A percentile compares a stretch with the other conserved stretches of the same genome.
Conservation (phyloP, 53 echinoderm and acorn worm genomes). For the Mesocentrotus franciscanus region DNA sequence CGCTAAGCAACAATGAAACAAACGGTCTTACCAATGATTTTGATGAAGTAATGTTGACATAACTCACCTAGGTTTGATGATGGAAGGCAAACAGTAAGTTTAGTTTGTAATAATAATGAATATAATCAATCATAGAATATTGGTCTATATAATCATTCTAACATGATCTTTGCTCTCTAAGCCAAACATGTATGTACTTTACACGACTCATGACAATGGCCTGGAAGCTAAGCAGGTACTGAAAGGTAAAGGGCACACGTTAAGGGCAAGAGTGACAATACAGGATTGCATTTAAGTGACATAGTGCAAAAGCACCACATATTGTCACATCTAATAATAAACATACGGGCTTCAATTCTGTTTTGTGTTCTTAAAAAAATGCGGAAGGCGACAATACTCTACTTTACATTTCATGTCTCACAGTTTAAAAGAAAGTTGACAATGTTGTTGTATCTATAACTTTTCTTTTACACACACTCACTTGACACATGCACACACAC, state of each 20-base stretch:
- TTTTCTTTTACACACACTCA: too few relatives aligned
- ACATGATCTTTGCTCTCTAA: slow-evolving; percentile 31
- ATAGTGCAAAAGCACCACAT: too few relatives aligned
- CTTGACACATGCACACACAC: too few relatives aligned
- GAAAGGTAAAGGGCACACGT: neutral
- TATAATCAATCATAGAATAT: slow-evolving; percentile 34
- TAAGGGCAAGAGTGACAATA: neutral
- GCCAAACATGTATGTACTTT: slow-evolving; percentile 18
- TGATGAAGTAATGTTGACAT: slow-evolving; percentile 58
- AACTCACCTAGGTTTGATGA: slow-evolving; percentile 19
- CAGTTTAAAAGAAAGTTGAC: too few relatives aligned
- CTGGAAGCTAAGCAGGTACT: neutral
- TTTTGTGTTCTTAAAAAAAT: too few relatives aligned
- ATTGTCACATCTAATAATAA: too few relatives aligned
- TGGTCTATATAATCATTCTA: neutral
- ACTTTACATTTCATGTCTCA: too few relatives aligned
- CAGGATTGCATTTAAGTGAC: neutral
- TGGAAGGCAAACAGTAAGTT: slow-evolving; percentile 3
- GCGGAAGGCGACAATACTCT: too few relatives aligned
- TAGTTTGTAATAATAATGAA: slow-evolving; percentile 31
- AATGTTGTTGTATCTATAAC: too few relatives aligned
- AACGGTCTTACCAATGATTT: neutral
- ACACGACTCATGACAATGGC: neutral
- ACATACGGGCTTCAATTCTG: too few relatives aligned
- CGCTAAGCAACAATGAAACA: slow-evolving; percentile 37